Evolutionary conservation across 2,888 invertebrate genomes (phyloP).

Genomic region (Tetanocera ferruginea): DNA sequence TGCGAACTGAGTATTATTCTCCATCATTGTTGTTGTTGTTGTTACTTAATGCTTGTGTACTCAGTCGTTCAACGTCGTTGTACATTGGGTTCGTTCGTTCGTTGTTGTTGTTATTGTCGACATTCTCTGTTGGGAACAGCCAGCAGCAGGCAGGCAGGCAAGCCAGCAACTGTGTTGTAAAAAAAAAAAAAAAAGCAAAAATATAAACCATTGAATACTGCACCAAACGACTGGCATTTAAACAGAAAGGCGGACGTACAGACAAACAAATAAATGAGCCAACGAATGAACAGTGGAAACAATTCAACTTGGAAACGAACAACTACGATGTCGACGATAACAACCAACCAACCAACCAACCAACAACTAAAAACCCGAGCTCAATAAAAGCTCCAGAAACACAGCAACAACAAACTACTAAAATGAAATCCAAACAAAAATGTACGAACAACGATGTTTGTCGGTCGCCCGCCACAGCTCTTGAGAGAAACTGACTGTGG

Average conservation of each 20-base stretch:
- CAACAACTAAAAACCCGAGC: slow-evolving; percentile 9
- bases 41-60: slow-evolving; percentile 32
- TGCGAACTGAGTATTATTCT: slow-evolving; percentile 45
- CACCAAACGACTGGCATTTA: slow-evolving; percentile 8
- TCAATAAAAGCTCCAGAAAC: background rate
- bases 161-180: background rate
- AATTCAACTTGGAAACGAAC: slow-evolving; percentile 27
- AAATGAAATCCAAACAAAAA: slow-evolving; percentile 8
- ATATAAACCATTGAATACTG: background rate
- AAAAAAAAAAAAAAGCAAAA: background rate
- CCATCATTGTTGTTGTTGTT: slow-evolving; percentile 39
- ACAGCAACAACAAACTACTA: background rate
- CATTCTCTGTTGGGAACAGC: slow-evolving; percentile 27
- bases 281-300: slow-evolving; percentile 12
- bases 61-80: slow-evolving; percentile 20
- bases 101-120: slow-evolving; percentile 11
- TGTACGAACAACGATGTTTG: background rate
- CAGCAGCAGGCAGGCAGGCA: background rate
- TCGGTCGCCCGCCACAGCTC: background rate
- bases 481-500: background rate
- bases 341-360: background rate
- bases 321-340: slow-evolving; percentile 15
- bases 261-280: slow-evolving; percentile 15
- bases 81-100: background rate
- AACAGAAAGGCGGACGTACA: slow-evolving; percentile 7